phyloP scores from a whole-genome alignment of 2,888 invertebrate genomes.

The Halictus quadricinctus region DNA sequence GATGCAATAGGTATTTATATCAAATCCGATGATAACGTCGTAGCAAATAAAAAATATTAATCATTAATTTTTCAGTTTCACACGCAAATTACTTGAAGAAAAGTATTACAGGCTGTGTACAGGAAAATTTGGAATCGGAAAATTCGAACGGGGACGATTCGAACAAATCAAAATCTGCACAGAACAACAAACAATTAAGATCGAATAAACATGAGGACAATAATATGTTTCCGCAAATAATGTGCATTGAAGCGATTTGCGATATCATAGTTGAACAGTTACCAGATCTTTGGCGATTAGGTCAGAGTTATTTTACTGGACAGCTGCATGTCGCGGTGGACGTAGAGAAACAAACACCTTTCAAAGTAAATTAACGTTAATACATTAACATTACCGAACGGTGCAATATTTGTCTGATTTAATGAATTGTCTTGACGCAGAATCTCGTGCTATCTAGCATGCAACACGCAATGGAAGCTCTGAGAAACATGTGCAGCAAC shows the following conservation, averaged over 20 bases:
- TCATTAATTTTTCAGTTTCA: conserved; percentile 71
- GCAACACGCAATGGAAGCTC: conserved; percentile 84
- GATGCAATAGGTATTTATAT: conserved; percentile 87
- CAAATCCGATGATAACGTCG: not conserved
- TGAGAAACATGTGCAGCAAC: conserved; percentile 77
- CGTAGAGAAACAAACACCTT: conserved; percentile 88
- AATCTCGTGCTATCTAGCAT: conserved; percentile 79
- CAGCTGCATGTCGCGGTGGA: conserved; percentile 91
- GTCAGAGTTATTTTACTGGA: conserved; percentile 96
- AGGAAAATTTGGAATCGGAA: conserved; percentile 76
- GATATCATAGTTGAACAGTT: conserved; percentile 90
- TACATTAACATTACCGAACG: not conserved
- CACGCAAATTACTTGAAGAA: conserved; percentile 79
- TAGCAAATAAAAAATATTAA: not conserved
- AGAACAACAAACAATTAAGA: conserved; percentile 71
- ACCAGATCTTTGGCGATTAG: conserved; percentile 97
- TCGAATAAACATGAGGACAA: conserved; percentile 78
- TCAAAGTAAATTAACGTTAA: conserved; percentile 85
- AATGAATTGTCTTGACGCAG: conserved; percentile 56
- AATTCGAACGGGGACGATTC: conserved; percentile 70
- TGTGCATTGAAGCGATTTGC: conserved; percentile 91
- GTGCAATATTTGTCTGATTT: not conserved
- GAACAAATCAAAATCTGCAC: conserved; percentile 66
- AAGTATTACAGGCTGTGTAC: conserved; percentile 74
- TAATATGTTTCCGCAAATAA: conserved; percentile 86